These are phyloP conservation scores for Marmota monax DNA, from an alignment of 2,113 vertebrate genomes.

Conservation along the genomic window DNA sequence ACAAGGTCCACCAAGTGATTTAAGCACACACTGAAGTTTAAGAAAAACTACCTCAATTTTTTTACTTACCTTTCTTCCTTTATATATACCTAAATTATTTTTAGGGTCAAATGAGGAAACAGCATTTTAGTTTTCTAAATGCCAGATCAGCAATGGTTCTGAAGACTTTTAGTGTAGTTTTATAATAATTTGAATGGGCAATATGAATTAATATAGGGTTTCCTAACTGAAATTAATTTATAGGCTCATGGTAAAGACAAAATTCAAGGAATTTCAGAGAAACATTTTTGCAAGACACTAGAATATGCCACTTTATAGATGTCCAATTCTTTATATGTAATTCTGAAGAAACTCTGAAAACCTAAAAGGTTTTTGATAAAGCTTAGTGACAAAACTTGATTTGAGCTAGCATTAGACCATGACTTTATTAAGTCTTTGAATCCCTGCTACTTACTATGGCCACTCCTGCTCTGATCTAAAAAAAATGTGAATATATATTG, in stretches of 20 bases:
- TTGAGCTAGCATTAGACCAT: background rate
- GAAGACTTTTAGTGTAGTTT: background rate
- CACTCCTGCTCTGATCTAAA: background rate
- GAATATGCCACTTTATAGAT: background rate
- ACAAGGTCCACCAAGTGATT: background rate
- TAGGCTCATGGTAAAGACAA: background rate
- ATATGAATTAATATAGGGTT: background rate
- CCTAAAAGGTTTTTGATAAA: conserved; percentile 14
- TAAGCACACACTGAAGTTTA: background rate
- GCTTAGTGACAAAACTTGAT: conserved; percentile 24
- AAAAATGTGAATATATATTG: background rate
- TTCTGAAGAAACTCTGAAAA: conserved; percentile 47
- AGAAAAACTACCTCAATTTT: background rate
- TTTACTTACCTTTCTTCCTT: conserved; percentile 35
- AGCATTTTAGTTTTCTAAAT: background rate
- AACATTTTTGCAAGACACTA: conserved; percentile 19
- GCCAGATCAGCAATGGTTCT: background rate
- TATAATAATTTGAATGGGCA: background rate
- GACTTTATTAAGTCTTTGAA: background rate
- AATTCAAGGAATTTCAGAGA: background rate
- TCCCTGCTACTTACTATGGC: background rate
- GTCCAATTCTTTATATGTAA: conserved; percentile 25
- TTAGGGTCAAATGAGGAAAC: conserved; percentile 42
- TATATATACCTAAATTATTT: conserved; percentile 31
- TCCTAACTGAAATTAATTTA: conserved; percentile 54